These are phyloP conservation scores for Pipistrellus pygmaeus DNA, from an alignment of 2,797 vertebrate genomes.

Conservation along the genomic window DNA sequence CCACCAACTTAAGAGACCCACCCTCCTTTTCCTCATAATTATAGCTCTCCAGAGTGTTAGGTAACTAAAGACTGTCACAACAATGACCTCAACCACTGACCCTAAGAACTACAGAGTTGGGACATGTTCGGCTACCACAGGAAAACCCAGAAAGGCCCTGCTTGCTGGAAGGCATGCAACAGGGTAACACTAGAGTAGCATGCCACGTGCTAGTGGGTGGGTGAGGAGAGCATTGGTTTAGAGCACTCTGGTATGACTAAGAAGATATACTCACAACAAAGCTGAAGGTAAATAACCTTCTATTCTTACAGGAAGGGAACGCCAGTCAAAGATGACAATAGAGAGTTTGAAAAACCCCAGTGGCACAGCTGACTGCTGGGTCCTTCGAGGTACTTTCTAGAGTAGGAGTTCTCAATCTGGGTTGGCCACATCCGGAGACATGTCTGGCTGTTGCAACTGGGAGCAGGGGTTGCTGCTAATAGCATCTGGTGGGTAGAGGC, in stretches of 20 bases:
- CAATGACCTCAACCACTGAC: neutral
- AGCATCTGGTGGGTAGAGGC: neutral
- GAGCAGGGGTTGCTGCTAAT: neutral
- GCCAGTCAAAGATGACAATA: neutral
- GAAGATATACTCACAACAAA: neutral
- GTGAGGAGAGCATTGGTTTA: no score
- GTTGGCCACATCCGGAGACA: neutral
- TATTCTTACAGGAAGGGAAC: neutral
- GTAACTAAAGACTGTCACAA: neutral
- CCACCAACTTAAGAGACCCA: neutral
- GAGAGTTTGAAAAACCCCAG: neutral
- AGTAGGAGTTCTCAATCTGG: neutral
- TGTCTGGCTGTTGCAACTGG: neutral
- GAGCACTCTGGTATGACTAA: neutral
- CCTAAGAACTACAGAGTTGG: neutral
- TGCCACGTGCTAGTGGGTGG: neutral
- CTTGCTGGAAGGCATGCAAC: rapidly evolving
- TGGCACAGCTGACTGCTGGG: neutral
- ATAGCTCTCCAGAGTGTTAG: neutral
- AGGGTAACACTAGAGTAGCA: neutral
- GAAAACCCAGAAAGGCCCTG: neutral
- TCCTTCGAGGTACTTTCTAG: neutral
- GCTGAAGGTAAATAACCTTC: neutral
- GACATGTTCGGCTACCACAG: neutral
- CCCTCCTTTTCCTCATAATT: neutral